Conservation (phyloP, 2,113 vertebrate genomes). For the Montifringilla adamsi region DNA sequence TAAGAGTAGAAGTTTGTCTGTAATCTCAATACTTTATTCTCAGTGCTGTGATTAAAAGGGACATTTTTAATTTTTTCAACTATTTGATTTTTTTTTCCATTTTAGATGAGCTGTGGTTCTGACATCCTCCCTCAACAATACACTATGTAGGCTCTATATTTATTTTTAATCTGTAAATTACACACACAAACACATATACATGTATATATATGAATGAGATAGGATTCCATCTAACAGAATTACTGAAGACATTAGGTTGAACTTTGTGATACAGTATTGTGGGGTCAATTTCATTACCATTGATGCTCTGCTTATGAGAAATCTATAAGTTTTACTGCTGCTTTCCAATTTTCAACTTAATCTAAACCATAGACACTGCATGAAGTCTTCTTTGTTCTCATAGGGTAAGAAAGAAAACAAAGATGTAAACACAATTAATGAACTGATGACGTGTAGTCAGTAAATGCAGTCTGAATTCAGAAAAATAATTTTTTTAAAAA, state of each 20-base stretch:
- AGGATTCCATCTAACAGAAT: conserved; percentile 37
- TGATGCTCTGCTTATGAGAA: conserved; percentile 53
- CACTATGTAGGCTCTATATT: neutral
- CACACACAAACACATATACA: neutral
- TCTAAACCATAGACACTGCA: conserved; percentile 25
- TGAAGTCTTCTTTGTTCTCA: conserved; percentile 6
- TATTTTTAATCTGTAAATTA: conserved; percentile 27
- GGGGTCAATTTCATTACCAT: conserved; percentile 49
- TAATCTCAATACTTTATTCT: neutral
- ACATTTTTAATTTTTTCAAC: neutral
- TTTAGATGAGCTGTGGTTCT: neutral
- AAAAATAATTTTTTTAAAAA: neutral
- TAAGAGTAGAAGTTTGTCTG: conserved; percentile 15
- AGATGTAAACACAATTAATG: conserved; percentile 53
- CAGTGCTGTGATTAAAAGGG: neutral
- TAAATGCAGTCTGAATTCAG: neutral
- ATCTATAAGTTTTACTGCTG: conserved; percentile 49
- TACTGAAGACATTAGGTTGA: conserved; percentile 46
- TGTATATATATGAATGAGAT: conserved; percentile 7
- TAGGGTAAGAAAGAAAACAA: conserved; percentile 11
- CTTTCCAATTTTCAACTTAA: conserved; percentile 49
- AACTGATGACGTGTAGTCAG: neutral
- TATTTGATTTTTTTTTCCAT: neutral
- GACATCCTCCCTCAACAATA: neutral
- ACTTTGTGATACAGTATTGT: conserved; percentile 39